These are phyloP conservation scores for Drosophila dunni DNA, from an alignment of 1,140 invertebrate species.

Conservation along the genomic window DNA sequence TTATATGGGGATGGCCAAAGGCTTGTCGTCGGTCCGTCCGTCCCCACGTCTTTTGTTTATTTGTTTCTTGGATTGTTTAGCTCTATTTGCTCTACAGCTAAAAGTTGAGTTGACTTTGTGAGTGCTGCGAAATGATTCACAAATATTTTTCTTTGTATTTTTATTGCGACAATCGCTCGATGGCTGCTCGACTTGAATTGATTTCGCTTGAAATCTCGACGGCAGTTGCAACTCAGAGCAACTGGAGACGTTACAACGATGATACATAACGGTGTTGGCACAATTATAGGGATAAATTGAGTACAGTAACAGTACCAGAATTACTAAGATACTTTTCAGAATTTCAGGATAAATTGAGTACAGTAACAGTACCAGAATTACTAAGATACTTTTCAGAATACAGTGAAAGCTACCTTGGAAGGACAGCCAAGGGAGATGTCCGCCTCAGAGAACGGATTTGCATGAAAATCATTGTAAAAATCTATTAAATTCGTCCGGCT, in stretches of 20 bases:
- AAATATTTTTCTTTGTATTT: conserved; percentile 69
- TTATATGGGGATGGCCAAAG: conserved; percentile 56
- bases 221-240: conserved; percentile 9
- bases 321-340: no score
- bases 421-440: no score
- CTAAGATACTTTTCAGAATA: no score
- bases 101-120: conserved; percentile 21
- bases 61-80: conserved; percentile 69
- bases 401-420: no score
- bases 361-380: no score
- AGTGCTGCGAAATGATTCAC: conserved; percentile 62
- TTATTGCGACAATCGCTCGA: conserved; percentile 64
- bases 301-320: no score
- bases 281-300: no score
- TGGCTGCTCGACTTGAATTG: conserved; percentile 33
- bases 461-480: no score
- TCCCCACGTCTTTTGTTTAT: conserved; percentile 51
- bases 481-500: no score
- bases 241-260: conserved; percentile 37
- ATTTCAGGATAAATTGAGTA: no score
- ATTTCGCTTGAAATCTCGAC: conserved; percentile 32
- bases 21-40: conserved; percentile 36
- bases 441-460: no score
- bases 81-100: conserved; percentile 68
- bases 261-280: conserved; percentile 8